Percentiles rank a stretch among this genome's conserved stretches.
Conservation (phyloP, 2,113 vertebrate species). For the crab-eating macaque (Macaca fascicularis) region T2T-MFA8v1.1 NC_088390.1:81229501-81230000, state of each 20-base stretch:
- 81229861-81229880: background rate
- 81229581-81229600: background rate
- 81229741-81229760: background rate
- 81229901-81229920: background rate
- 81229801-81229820: background rate
- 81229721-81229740: background rate
- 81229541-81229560: background rate
- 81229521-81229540: background rate
- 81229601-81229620: background rate
- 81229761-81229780: background rate
- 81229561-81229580: background rate
- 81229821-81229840: background rate
- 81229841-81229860: background rate
- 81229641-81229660: background rate
- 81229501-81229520: background rate
- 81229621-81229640: background rate
- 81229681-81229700: background rate
- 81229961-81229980: background rate
- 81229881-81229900: background rate
- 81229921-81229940: background rate
- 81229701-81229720: background rate
- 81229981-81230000: background rate
- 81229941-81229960: background rate
- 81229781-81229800: background rate
- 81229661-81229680: background rate